phyloP scores from a whole-genome alignment of 92 coral and sea anemone genomes.

The Epizoanthus ramosus region DNA sequence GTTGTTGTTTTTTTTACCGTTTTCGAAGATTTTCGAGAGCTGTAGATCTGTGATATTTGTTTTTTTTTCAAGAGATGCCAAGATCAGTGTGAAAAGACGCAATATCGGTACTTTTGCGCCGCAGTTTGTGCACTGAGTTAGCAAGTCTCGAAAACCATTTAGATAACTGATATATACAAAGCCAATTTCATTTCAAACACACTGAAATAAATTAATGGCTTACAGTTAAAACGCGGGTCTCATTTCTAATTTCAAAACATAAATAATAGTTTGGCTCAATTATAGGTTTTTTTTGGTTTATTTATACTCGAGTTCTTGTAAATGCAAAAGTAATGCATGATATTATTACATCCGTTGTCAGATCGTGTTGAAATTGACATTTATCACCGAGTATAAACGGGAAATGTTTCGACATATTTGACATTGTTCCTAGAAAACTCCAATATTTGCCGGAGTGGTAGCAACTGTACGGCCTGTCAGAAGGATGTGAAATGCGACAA shows the following conservation, averaged over 20 bases:
- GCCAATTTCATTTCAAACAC: neutral
- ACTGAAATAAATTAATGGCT: too few relatives aligned
- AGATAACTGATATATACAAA: neutral
- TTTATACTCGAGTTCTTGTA: neutral
- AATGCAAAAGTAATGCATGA: neutral
- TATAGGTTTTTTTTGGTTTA: neutral
- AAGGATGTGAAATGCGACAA: slow-evolving; percentile 15
- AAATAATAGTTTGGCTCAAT: slow-evolving; percentile 12
- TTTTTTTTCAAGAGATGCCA: too few relatives aligned
- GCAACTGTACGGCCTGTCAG: neutral
- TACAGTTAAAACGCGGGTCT: neutral
- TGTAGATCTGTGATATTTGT: neutral
- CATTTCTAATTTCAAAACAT: neutral
- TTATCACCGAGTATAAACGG: neutral
- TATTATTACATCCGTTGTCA: neutral
- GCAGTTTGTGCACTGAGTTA: neutral
- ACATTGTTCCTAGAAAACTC: neutral
- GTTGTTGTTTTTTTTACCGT: too few relatives aligned
- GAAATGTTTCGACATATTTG: neutral
- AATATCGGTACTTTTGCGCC: neutral
- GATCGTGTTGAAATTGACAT: neutral
- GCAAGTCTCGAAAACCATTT: neutral
- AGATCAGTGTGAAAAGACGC: neutral
- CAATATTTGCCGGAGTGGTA: slow-evolving; percentile 9
- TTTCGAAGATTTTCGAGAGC: neutral